phyloP scores from a whole-genome alignment of 2,888 invertebrate genomes.

The Oegoconia quadripuncta region DNA sequence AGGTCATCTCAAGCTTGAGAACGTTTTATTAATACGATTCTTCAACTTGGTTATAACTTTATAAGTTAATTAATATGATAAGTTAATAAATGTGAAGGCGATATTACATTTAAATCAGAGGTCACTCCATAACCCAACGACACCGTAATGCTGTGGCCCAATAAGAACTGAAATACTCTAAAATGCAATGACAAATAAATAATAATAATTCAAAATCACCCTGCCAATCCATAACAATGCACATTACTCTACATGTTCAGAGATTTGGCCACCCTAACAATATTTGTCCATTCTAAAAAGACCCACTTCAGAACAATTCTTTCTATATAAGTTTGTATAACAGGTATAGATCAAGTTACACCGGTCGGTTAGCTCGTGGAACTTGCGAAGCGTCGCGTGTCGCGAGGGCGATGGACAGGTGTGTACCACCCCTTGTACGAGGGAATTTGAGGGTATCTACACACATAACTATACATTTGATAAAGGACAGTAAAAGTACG shows the following conservation, averaged over 20 bases:
- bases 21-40: too few species aligned
- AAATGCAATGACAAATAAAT: too few species aligned
- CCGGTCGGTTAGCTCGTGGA: slow-evolving; percentile 45
- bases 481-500: slow-evolving; percentile 49
- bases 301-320: too few species aligned
- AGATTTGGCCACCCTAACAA: slow-evolving; percentile 57
- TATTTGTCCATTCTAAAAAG: slow-evolving; percentile 34
- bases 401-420: slow-evolving; percentile 72
- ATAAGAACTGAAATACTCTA: too few species aligned
- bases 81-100: too few species aligned
- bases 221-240: slow-evolving; percentile 57
- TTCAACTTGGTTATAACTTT: too few species aligned
- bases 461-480: slow-evolving; percentile 63
- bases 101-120: too few species aligned
- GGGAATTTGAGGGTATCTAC: slow-evolving; percentile 64
- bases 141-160: too few species aligned
- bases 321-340: slow-evolving; percentile 12
- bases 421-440: slow-evolving; percentile 70
- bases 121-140: too few species aligned
- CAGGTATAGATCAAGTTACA: slow-evolving; percentile 36
- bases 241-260: slow-evolving; percentile 58
- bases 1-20: too few species aligned
- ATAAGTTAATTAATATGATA: too few species aligned
- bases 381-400: slow-evolving; percentile 66
- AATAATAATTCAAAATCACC: slow-evolving; percentile 48